Conservation (phyloP, 2,797 vertebrate genomes). For the Bradypus variegatus region DNA sequence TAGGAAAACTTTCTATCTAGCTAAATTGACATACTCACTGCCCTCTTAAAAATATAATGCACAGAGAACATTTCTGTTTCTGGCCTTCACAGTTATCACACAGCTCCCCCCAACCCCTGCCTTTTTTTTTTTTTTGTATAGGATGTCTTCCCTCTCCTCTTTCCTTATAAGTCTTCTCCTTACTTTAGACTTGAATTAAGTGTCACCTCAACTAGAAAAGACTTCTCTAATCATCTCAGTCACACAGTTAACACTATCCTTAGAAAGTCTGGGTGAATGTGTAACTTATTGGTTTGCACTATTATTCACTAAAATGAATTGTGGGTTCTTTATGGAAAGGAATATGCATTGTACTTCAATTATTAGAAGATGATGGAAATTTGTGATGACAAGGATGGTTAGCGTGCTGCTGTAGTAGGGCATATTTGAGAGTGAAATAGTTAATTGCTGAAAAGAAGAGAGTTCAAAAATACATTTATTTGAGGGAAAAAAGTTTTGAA, state of each 20-base stretch:
- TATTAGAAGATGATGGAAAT: neutral
- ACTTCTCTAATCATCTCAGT: neutral
- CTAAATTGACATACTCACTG: neutral
- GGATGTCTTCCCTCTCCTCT: neutral
- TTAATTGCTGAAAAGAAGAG: slow-evolving; percentile 10
- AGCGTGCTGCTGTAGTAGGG: neutral
- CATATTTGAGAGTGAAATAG: neutral
- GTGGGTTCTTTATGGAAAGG: neutral
- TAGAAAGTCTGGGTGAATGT: neutral
- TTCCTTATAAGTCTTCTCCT: neutral
- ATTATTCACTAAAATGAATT: neutral
- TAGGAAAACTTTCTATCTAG: neutral
- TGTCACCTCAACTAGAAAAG: neutral
- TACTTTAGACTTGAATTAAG: neutral
- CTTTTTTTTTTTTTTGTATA: neutral
- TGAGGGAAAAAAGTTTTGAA: slow-evolving; percentile 24
- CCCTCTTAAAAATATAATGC: neutral
- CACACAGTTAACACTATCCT: neutral
- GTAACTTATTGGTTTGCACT: neutral
- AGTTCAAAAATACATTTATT: neutral
- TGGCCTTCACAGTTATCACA: no score
- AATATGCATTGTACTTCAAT: neutral
- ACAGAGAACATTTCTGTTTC: neutral
- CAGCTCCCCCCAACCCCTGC: no score
- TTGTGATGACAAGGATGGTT: neutral